Percentiles rank a stretch among this genome's conserved stretches.
Evolutionary conservation across 2,113 vertebrate species (phyloP).

Genomic region (Balaenoptera acutorostrata): DNA sequence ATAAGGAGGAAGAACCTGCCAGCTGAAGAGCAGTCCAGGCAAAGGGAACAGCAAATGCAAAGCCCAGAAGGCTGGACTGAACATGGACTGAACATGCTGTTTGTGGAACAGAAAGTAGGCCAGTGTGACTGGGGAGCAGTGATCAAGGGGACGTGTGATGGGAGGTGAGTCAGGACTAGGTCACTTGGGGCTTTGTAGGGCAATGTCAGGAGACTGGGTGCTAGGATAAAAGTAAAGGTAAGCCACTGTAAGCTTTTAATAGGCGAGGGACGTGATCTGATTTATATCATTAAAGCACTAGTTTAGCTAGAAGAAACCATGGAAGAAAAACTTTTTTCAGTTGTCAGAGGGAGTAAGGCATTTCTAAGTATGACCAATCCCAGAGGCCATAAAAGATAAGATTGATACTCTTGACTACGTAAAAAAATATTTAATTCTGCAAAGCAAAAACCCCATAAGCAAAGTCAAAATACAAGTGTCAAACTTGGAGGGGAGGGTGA

Average conservation of each 20-base stretch:
- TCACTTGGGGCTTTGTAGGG: not conserved
- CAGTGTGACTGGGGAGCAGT: fast-evolving
- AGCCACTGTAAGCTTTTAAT: not conserved
- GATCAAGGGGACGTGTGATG: not conserved
- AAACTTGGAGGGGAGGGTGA: not conserved
- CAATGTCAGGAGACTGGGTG: not conserved
- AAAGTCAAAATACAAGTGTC: conserved; percentile 26
- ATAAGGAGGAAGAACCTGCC: not conserved
- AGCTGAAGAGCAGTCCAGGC: not conserved
- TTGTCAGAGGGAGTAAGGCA: not conserved
- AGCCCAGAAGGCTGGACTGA: not conserved
- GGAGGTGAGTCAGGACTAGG: not conserved
- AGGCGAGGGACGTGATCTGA: not conserved
- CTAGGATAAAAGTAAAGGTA: not conserved
- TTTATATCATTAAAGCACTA: not conserved
- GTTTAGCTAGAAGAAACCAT: not conserved
- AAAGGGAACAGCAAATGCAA: not conserved
- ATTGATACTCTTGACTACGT: not conserved
- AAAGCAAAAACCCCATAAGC: not conserved
- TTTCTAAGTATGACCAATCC: conserved; percentile 44
- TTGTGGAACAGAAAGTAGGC: not conserved
- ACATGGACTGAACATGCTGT: not conserved
- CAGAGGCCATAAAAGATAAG: conserved; percentile 20
- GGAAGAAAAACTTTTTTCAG: not conserved
- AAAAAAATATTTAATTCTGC: not conserved